Evolutionary conservation across 1,140 invertebrate species (phyloP).

Genomic region (Cydia fagiglandana): DNA sequence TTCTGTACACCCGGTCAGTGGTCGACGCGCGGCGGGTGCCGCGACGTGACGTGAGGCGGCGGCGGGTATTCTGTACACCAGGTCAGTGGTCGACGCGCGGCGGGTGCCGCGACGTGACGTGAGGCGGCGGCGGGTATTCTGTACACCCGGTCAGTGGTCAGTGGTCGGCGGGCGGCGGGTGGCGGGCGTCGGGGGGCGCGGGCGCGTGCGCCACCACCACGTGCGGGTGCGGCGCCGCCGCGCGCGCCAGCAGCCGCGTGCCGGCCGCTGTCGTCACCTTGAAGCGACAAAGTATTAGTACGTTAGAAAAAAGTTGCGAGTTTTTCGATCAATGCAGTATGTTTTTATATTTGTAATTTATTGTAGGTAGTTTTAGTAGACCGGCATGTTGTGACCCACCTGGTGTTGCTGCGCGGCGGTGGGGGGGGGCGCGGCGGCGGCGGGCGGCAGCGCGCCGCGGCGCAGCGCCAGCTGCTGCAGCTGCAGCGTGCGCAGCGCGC

Average conservation of each 20-base stretch:
- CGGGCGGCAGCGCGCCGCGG: constrained; percentile 39
- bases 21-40: constrained; percentile 22
- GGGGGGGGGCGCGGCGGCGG: constrained; percentile 36
- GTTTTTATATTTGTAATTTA: no score
- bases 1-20: no score
- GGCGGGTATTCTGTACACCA: neutral
- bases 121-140: neutral
- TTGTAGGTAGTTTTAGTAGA: no score
- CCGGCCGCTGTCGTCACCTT: constrained; percentile 21
- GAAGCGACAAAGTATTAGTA: neutral
- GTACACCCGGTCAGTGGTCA: neutral
- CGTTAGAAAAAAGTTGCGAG: neutral
- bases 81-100: constrained; percentile 17
- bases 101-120: neutral
- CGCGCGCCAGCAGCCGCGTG: constrained; percentile 26
- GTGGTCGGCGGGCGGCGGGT: constrained; percentile 22
- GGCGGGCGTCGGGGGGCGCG: constrained; percentile 16
- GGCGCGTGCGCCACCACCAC: constrained; percentile 34
- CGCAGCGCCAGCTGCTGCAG: constrained; percentile 60
- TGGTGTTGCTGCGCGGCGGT: constrained; percentile 33
- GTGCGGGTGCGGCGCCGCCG: constrained; percentile 26
- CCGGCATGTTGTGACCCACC: neutral
- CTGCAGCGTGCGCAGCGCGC: constrained; percentile 58
- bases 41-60: no score
- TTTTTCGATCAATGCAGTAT: neutral